phyloP scores from a whole-genome alignment of 2,113 vertebrate species.

The Heliornis fulica region DNA sequence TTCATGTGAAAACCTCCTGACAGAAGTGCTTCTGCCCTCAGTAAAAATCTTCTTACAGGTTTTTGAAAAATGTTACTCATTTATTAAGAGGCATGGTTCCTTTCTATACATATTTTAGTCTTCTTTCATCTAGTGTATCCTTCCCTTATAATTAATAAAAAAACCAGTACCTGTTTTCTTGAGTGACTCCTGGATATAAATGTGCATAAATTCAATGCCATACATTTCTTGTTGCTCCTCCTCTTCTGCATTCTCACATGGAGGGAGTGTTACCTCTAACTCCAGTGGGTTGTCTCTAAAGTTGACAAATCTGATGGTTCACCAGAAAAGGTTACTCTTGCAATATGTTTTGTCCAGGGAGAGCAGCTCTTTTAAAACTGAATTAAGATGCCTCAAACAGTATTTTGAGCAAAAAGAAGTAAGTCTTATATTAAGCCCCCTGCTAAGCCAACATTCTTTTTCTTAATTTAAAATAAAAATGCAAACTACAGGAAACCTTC shows the following conservation, averaged over 20 bases:
- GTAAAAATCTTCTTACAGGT: neutral
- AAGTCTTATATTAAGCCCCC: neutral
- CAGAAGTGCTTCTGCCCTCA: neutral
- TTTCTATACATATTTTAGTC: neutral
- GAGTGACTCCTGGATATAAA: slow-evolving; percentile 84
- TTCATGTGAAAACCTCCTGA: neutral
- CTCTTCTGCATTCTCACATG: slow-evolving; percentile 62
- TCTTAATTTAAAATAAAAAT: neutral
- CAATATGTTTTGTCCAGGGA: neutral
- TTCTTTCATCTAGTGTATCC: neutral
- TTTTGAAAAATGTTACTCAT: neutral
- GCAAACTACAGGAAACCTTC: neutral
- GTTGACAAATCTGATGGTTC: slow-evolving; percentile 89
- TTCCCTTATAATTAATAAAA: neutral
- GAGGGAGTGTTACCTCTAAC: slow-evolving; percentile 79
- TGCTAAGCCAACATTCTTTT: neutral
- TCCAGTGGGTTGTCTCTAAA: slow-evolving; percentile 93
- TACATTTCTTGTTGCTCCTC: slow-evolving; percentile 89
- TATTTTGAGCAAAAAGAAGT: neutral
- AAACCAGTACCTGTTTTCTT: slow-evolving; percentile 59
- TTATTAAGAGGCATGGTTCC: neutral
- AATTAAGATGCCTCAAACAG: neutral
- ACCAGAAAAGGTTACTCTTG: slow-evolving; percentile 27
- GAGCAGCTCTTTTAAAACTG: neutral
- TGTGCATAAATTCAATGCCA: slow-evolving; percentile 90